A percentile compares a stretch with the other conserved stretches of the same genome.
These are phyloP conservation scores for Fulica atra DNA, from an alignment of 2,113 vertebrate species.

Conservation along the genomic window DNA sequence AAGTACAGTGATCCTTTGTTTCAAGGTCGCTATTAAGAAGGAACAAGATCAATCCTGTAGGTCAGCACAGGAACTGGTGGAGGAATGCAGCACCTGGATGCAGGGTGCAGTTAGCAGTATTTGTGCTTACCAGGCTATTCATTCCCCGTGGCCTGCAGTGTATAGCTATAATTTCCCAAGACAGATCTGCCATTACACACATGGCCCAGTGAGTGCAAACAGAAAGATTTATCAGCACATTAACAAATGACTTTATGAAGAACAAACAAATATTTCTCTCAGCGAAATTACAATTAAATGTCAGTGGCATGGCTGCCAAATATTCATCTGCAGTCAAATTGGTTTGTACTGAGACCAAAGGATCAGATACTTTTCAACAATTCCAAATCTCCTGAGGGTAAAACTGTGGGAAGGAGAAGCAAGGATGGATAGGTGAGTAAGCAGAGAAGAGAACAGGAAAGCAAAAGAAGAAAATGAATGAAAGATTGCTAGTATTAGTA, in stretches of 20 bases:
- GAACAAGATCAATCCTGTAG: neutral
- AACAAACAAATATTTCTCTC: neutral
- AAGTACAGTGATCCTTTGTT: neutral
- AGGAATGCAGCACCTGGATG: neutral
- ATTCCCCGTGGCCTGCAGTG: neutral
- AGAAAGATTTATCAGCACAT: neutral
- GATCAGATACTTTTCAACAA: neutral
- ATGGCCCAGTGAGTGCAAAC: neutral
- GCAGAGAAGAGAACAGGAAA: neutral
- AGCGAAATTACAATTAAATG: neutral
- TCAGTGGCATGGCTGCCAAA: neutral
- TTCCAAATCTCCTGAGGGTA: neutral
- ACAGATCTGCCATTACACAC: neutral
- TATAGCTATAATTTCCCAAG: neutral
- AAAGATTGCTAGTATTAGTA: neutral
- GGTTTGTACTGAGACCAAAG: neutral
- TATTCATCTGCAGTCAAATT: neutral
- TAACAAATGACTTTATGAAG: neutral
- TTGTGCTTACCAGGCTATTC: neutral
- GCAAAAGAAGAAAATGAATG: neutral
- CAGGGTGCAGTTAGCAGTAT: neutral
- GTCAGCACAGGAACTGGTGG: neutral
- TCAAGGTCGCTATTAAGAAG: slow-evolving; percentile 26
- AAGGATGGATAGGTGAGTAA: neutral
- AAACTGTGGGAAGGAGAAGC: neutral